Conservation (phyloP, 2,888 invertebrate species). For the Prenolepis imparis region DNA sequence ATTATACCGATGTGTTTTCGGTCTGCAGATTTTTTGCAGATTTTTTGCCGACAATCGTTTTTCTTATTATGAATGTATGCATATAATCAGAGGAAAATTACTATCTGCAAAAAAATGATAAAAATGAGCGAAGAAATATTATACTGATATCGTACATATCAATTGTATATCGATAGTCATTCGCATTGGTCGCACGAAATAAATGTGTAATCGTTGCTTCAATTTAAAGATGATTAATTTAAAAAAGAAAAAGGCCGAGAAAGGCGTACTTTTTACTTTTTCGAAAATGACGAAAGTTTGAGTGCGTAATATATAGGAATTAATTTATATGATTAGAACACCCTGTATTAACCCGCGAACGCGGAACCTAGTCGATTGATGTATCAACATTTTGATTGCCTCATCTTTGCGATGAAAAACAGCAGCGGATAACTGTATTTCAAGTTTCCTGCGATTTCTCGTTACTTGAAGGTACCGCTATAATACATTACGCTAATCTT, state of each 20-base stretch:
- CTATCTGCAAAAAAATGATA: neutral
- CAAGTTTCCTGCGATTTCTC: constrained; percentile 55
- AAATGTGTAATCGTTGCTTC: neutral
- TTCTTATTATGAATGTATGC: neutral
- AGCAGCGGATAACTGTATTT: constrained; percentile 51
- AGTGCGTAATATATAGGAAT: neutral
- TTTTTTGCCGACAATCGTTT: constrained; percentile 14
- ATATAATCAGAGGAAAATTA: neutral
- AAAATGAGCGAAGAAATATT: constrained; percentile 2
- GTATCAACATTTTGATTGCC: constrained; percentile 48
- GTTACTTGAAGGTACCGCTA: constrained; percentile 47
- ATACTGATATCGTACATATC: neutral
- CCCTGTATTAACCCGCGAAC: constrained; percentile 43
- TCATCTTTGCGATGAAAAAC: constrained; percentile 50
- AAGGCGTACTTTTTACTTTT: neutral
- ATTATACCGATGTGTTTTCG: constrained; percentile 14
- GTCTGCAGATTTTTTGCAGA: neutral
- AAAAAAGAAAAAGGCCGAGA: neutral
- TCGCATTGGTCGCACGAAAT: neutral
- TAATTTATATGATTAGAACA: constrained; percentile 17
- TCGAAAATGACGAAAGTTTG: neutral
- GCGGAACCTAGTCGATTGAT: constrained; percentile 52
- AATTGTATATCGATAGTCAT: neutral
- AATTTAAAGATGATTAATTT: neutral
- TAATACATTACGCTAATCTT: constrained; percentile 3